phyloP scores from a whole-genome alignment of 2,888 invertebrate species.

The Thymelicus sylvestris region DNA sequence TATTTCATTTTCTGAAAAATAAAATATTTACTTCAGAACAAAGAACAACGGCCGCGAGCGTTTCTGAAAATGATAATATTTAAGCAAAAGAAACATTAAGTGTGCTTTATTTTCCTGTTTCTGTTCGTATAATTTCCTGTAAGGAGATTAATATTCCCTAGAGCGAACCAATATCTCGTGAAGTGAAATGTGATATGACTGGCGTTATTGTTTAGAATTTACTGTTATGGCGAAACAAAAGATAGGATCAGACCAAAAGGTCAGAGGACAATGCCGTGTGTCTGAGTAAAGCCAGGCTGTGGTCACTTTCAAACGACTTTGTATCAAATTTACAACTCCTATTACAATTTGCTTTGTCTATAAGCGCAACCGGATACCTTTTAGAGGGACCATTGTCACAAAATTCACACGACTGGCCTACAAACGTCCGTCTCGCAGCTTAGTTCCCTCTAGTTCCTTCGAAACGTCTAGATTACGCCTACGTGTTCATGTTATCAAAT shows the following conservation, averaged over 20 bases:
- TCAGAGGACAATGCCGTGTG: conserved; percentile 28
- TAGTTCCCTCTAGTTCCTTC: conserved; percentile 21
- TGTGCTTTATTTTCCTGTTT: conserved; percentile 16
- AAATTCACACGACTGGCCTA: conserved; percentile 27
- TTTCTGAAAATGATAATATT: conserved; percentile 10
- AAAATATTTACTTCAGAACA: not conserved
- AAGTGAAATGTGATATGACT: conserved; percentile 25
- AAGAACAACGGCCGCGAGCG: not conserved
- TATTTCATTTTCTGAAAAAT: not conserved
- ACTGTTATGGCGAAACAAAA: conserved; percentile 29
- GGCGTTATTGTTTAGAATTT: conserved; percentile 14
- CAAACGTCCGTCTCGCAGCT: conserved; percentile 26
- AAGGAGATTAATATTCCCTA: conserved; percentile 11
- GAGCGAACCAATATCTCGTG: conserved; percentile 1
- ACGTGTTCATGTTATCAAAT: conserved; percentile 23
- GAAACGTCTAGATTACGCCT: conserved; percentile 31
- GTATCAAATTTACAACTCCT: conserved; percentile 37
- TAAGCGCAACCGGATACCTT: conserved; percentile 28
- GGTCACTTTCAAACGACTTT: conserved; percentile 36
- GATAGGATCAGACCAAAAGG: conserved; percentile 32
- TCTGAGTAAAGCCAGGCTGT: not conserved
- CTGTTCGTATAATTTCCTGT: conserved; percentile 10
- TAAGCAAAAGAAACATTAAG: conserved; percentile 3
- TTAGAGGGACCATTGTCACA: conserved; percentile 27
- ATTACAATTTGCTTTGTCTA: conserved; percentile 31